Percentiles rank a stretch among this genome's conserved stretches.
Evolutionary conservation across 2,113 vertebrate genomes (phyloP).

Genomic region (Piaya cayana): DNA sequence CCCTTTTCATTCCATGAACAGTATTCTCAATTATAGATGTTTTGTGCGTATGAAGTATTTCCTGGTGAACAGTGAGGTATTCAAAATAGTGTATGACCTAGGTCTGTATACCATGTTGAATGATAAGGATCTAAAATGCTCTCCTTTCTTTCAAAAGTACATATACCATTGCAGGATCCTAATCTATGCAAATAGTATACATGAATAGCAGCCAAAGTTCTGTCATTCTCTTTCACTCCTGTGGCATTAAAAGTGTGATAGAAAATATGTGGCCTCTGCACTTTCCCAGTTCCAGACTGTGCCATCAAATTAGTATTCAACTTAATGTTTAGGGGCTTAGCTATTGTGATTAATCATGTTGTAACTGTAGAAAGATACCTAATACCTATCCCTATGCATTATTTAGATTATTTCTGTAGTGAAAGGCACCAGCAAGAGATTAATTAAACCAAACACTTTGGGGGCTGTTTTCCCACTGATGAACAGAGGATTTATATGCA

Average conservation of each 20-base stretch:
- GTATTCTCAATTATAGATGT: neutral
- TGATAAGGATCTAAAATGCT: neutral
- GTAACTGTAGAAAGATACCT: constrained; percentile 61
- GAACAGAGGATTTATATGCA: constrained; percentile 47
- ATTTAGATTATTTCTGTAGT: constrained; percentile 65
- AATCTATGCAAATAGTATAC: neutral
- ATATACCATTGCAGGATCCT: neutral
- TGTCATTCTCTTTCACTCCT: constrained; percentile 4
- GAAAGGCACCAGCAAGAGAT: constrained; percentile 55
- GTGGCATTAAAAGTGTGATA: neutral
- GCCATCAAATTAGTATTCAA: constrained; percentile 67
- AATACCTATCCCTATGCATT: constrained; percentile 62
- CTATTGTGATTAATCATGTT: constrained; percentile 69
- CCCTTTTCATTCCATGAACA: neutral
- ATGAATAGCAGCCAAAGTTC: neutral
- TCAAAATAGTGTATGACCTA: neutral
- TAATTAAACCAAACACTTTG: constrained; percentile 65
- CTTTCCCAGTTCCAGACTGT: constrained; percentile 52
- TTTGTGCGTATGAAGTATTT: neutral
- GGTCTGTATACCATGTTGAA: neutral
- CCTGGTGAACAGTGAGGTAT: neutral
- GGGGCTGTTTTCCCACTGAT: constrained; percentile 29
- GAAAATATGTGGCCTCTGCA: constrained; percentile 15
- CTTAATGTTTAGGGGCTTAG: constrained; percentile 53
- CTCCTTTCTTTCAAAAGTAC: neutral